phyloP scores from a whole-genome alignment of 2,113 vertebrate species.

The Macquaria ambigua region DNA sequence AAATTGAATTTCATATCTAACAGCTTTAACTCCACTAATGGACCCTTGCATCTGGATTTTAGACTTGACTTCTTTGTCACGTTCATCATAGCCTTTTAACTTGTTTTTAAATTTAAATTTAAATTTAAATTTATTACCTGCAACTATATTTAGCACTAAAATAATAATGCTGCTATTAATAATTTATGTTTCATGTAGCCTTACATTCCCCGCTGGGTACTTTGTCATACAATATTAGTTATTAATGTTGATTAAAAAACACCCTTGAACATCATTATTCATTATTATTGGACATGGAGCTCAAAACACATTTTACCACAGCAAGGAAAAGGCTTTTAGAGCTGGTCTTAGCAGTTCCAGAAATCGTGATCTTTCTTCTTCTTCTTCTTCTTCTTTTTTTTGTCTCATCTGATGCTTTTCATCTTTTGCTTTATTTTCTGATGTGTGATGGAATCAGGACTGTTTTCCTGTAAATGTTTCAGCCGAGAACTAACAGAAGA shows the following conservation, averaged over 20 bases:
- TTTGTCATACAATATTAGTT: constrained; percentile 14
- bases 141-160: constrained; percentile 14
- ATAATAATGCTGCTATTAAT: constrained; percentile 27
- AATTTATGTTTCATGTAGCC: constrained; percentile 10
- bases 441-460: neutral
- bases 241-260: constrained; percentile 25
- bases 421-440: neutral
- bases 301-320: neutral
- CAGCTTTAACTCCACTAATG: neutral
- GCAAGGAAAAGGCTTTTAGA: neutral
- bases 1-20: neutral
- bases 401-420: neutral
- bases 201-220: neutral
- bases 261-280: constrained; percentile 17
- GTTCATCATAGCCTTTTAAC: constrained; percentile 4
- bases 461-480: constrained; percentile 22
- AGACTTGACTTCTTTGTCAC: neutral
- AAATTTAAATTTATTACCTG: constrained; percentile 27
- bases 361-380: neutral
- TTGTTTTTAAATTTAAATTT: constrained; percentile 17
- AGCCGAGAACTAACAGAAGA: neutral
- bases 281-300: neutral
- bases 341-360: neutral
- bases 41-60: neutral
- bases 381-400: neutral